Evolutionary conservation across 2,113 vertebrate genomes (phyloP), one percentile per base, ranked within the genome.

Genomic region (Oryzias javanicus): DNA sequence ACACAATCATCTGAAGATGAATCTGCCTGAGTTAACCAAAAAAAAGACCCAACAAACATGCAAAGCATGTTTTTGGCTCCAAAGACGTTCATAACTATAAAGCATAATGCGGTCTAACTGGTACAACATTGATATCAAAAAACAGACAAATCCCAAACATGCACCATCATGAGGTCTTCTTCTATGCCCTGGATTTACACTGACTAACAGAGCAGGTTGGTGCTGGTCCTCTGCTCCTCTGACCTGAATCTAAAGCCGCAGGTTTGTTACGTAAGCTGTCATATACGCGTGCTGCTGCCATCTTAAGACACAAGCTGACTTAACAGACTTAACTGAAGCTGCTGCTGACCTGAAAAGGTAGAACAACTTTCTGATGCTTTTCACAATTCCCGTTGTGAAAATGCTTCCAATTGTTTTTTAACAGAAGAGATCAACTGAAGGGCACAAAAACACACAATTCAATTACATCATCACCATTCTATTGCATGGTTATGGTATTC

Each of bases 361-460:
- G 8, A 41, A 46, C 5, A 55, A 58, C 74, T 74, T 69, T 81
- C 63, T 84, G 84, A 87, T 81, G 27, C 63, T 67, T 60, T n/a
- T 16, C 18, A 15, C 18, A 25, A n/a, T n/a, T n/a, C n/a, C n/a
- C n/a, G n/a, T n/a, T n/a, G n/a, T n/a, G 3, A 60, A 24, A n/a
- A n/a, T n/a, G n/a, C 7, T 18, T 61, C 52, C 2, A 35, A 3
- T 10, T 35, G 2, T 10, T 35, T 35, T 35, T 12, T 12, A 35
- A 35, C 35, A 12, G 35, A 35, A 8, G 29, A 35, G 35, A 35
- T 35, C 8, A 10, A 10, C 12, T 16, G n/a, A 58, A n/a, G 41
- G 17, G 6, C 20, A n/a, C 3, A 51, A 55, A 61, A 17, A n/a
- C 22, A 49, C 27, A n/a, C 42, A 24, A 42, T 55, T 27, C 25